Base-by-base conservation (phyloP, 2,797 vertebrate genomes). In the Sternarchorhynchus goeldii region DNA sequence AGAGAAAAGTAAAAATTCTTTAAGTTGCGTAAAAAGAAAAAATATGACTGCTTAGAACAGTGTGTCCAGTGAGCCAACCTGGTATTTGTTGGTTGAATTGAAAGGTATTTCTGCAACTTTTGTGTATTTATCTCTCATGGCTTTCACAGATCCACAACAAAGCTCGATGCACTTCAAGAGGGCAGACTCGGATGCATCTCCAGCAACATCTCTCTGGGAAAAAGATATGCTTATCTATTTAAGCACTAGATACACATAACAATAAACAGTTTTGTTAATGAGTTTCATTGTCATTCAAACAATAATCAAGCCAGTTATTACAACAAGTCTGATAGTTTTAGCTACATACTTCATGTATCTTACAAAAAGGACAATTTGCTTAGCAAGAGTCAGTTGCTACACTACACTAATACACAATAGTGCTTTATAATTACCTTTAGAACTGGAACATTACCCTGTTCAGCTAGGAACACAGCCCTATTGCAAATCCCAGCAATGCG, bases 41-140 rank as follows among this genome's bases (percentile, higher is more conserved):
- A 50, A 50, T 50, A 50, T 7, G 6, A 7, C 34, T 7, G 34
- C 34, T 36, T 50, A 50, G 45, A 12, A 12, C 10, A 36, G 20
- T 14, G 72, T 31, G 56, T 65, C 3, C 2, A 18, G 4, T 56
- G 4, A 1, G 6, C 18, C 16, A 55, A 95, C 94, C 94, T 96
- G 95, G 86, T 95, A 96, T 82, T 96, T 96, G 85, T 96, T 96
- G 84, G 94, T 96, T 55, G 95, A 96, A 85, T 96, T 96, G 87
- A 96, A 96, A 7, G 95, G 95, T 34, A 96, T 95, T 89, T 96
- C 95, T 0, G 92, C 92, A 2, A 94, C 88, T 79, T 95, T 95
- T 67, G 83, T 4, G 18, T 95, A 90, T 55, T 90, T 88, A 0
- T 95, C 93, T 39, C 95, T 90, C 93, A 95, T 93, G 14, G 93